Evolutionary conservation across 2,797 vertebrate species (phyloP), one percentile per base, ranked within the genome.

Genomic region (Erithacus rubecula): DNA sequence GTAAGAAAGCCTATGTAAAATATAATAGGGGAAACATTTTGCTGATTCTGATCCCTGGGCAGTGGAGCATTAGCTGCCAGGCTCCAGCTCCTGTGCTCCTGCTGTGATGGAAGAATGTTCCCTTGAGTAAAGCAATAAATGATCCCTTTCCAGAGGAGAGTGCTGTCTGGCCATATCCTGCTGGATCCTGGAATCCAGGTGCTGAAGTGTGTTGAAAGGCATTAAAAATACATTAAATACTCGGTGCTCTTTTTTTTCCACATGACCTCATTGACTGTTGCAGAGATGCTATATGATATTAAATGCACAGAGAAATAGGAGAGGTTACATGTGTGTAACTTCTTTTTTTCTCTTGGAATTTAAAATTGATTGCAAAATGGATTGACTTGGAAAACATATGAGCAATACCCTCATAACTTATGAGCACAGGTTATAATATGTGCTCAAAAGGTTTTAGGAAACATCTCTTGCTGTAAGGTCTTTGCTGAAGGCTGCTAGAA

Each of bases 401-500:
- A 88, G 60, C 86, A 78, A 32, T 64, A 81, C 84, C 44, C 78
- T 52, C 5, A 0, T 53, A 74, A 74, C 17, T 62, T 77, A 27
- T 4, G 41, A 92, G 43, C 58, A 44, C 27, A 74, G 67, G 43
- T 55, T 96, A 52, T 67, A 83, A 87, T 87, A 89, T 20, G 43
- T 62, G 30, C 46, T 62, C 10, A 12, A 12, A 55, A 69, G 34
- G 44, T 81, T 96, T 95, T 68, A 94, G 80, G 55, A 90, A 88
- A 65, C 34, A 34, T 83, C 65, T 80, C 41, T 67, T 67, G 43
- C 59, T 90, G 56, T 41, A 82, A 81, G 41, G 5, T 49, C 47
- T 77, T 80, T 91, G 94, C 92, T 96, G 93, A 97, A 96, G 92
- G 46, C 51, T 86, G 46, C 46, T 80, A n/a, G 68, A 93, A 82